Base-by-base conservation (phyloP, 2,888 invertebrate species). In the Drosophila eohydei region DNA sequence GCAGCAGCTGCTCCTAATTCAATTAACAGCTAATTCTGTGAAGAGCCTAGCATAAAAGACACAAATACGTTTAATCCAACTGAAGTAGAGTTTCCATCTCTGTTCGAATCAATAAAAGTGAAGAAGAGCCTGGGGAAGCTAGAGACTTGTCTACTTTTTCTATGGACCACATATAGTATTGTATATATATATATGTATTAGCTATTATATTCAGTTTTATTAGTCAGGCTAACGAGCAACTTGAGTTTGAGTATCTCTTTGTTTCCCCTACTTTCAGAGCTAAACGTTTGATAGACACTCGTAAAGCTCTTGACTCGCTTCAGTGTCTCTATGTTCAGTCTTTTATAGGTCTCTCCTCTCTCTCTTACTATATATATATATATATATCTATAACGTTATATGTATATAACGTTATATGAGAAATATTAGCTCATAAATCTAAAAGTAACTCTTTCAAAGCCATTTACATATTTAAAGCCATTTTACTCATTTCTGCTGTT, bases 1-100 rank as follows among this genome's bases (percentile, higher is more conserved):
- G 34, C 56, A 54, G 16, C 50, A 60, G 57, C 41, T 58, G 44
- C 14, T 55, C 50, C 30, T 48, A n/a, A 51, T 51, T 71, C 48
- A 61, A 74, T 65, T 71, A 55, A 32, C 48, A 26, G 11, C 55
- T 54, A 41, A 67, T 52, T 44, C 26, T 28, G 40, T 8, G 1
- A 26, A n/a, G 36, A 21, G 52, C 14, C 11, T 21, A n/a, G n/a
- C n/a, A 30, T 40, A n/a, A 38, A 38, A n/a, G n/a, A 40, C n/a
- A 40, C 40, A 28, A 52, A 52, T 36, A 26, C 4, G 30, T 11
- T 40, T 40, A 55, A 55, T 41, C 16, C 36, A 52, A 21, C 34
- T 34, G 50, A 32, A 34, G 12, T 34, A 50, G 21, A 50, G 21
- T 52, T 52, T 21, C 36, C 2, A 26, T 26, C 34, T 51, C 34